phyloP scores from a whole-genome alignment of 1,140 invertebrate species.

The Charaxes varanes region DNA sequence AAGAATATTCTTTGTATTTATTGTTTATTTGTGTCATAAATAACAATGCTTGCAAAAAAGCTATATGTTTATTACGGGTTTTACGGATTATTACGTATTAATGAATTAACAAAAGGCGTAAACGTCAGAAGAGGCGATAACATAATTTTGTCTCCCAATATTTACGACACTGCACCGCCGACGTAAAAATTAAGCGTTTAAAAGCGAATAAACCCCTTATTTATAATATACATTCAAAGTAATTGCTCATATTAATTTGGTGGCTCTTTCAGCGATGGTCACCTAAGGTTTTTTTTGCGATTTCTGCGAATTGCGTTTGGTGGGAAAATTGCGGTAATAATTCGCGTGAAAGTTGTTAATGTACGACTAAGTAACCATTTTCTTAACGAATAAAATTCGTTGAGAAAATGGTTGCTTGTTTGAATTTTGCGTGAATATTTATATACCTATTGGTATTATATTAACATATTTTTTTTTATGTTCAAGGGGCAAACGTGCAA shows the following conservation, averaged over 20 bases:
- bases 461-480: no score
- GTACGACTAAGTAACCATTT: not conserved
- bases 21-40: no score
- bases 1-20: no score
- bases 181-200: constrained; percentile 14
- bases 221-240: constrained; percentile 23
- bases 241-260: constrained; percentile 17
- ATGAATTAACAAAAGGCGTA: constrained; percentile 10
- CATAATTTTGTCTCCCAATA: constrained; percentile 13
- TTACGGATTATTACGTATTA: constrained; percentile 10
- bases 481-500: no score
- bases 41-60: not conserved
- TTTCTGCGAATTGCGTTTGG: constrained; percentile 2
- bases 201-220: constrained; percentile 10
- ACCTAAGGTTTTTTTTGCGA: constrained; percentile 7
- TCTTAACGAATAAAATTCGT: no score
- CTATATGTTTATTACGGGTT: constrained; percentile 8
- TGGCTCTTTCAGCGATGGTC: constrained; percentile 10
- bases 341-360: constrained; percentile 18
- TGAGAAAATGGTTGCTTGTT: no score
- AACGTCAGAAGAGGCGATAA: constrained; percentile 10
- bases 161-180: constrained; percentile 4
- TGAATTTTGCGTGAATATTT: not conserved
- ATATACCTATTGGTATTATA: no score
- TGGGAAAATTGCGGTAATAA: constrained; percentile 4